Evolutionary conservation across 2,797 vertebrate species (phyloP).

Genomic region (Meriones psammophilus): DNA sequence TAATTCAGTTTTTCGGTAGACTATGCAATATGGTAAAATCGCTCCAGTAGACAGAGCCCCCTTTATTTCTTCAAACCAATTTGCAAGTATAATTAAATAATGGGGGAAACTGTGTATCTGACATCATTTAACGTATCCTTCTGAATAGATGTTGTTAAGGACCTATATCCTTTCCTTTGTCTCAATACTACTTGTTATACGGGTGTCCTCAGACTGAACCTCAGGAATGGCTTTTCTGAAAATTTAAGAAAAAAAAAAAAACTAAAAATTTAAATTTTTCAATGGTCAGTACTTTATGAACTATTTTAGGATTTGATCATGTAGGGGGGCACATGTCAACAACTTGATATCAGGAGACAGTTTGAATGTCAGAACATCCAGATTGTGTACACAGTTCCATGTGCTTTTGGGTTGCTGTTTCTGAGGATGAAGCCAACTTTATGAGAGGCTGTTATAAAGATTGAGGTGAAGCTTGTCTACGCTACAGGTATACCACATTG

Average conservation of each 20-base stretch:
- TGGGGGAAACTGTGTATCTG: slow-evolving; percentile 56
- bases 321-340: slow-evolving; percentile 77
- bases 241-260: slow-evolving; percentile 1
- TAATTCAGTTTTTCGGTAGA: slow-evolving; percentile 70
- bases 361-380: slow-evolving; percentile 60
- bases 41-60: slow-evolving; percentile 34
- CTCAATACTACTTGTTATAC: slow-evolving; percentile 73
- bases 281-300: slow-evolving; percentile 79
- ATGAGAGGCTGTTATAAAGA: neutral
- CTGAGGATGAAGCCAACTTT: slow-evolving; percentile 44
- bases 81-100: slow-evolving; percentile 71
- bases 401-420: slow-evolving; percentile 30
- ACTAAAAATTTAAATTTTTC: slow-evolving; percentile 82
- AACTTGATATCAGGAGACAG: slow-evolving; percentile 67
- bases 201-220: slow-evolving; percentile 78
- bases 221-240: slow-evolving; percentile 71
- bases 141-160: slow-evolving; percentile 65
- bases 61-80: slow-evolving; percentile 42
- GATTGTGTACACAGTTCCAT: slow-evolving; percentile 7
- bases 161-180: slow-evolving; percentile 48
- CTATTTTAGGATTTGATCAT: slow-evolving; percentile 83
- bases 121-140: slow-evolving; percentile 63
- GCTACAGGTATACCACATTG: neutral
- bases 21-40: slow-evolving; percentile 62
- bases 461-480: neutral